phyloP scores from a whole-genome alignment of 2,113 vertebrate species.

The Catharus bicknelli region DNA sequence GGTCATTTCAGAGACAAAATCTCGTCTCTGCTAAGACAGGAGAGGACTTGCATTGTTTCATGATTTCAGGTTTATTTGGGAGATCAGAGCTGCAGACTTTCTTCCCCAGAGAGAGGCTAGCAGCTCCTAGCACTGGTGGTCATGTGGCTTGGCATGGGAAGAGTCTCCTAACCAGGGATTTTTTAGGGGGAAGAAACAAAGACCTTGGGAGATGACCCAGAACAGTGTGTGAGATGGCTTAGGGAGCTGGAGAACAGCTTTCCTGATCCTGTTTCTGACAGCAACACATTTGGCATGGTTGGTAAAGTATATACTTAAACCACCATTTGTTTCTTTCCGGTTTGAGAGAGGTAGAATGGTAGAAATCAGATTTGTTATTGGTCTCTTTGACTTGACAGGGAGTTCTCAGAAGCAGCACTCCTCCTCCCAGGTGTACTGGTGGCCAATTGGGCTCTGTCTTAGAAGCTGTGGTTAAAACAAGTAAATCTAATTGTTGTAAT shows the following conservation, averaged over 20 bases:
- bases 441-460: not conserved
- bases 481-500: not conserved
- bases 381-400: not conserved
- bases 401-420: not conserved
- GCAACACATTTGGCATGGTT: not conserved
- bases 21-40: not conserved
- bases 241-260: not conserved
- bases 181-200: fast-evolving
- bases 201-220: not conserved
- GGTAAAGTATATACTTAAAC: not conserved
- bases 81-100: not conserved
- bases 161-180: not conserved
- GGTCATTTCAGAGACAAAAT: not conserved
- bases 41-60: not conserved
- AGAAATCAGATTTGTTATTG: not conserved
- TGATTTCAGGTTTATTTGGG: not conserved
- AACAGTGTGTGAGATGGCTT: not conserved
- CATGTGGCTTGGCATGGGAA: fast-evolving
- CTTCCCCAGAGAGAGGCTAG: not conserved
- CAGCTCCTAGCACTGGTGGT: not conserved
- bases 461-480: not conserved
- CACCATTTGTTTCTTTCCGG: not conserved
- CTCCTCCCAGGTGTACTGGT: not conserved
- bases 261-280: not conserved
- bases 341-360: not conserved